A percentile compares a stretch with the other conserved stretches of the same genome.
phyloP scores from a whole-genome alignment of 2,113 vertebrate species.

The Carassius auratus region DNA sequence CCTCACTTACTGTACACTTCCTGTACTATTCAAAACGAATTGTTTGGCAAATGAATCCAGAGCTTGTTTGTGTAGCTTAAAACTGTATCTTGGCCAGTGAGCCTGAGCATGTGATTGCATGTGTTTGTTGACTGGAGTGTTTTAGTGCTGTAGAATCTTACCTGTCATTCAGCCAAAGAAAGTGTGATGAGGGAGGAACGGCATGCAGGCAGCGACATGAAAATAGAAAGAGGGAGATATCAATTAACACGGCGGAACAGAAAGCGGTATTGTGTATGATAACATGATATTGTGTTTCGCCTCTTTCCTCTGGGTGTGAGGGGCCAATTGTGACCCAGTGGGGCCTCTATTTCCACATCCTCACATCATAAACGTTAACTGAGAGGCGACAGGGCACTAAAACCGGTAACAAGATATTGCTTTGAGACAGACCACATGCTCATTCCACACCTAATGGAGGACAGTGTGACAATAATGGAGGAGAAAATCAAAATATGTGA shows the following conservation, averaged over 20 bases:
- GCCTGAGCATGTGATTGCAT: not conserved
- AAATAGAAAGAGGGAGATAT: slow-evolving; percentile 43
- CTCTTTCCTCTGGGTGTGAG: slow-evolving; percentile 30
- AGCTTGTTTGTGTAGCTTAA: slow-evolving; percentile 3
- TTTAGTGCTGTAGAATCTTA: slow-evolving; percentile 36
- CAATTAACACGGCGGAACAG: slow-evolving; percentile 28
- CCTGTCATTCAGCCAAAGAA: slow-evolving; percentile 48
- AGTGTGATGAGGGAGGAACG: slow-evolving; percentile 7
- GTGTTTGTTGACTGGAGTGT: slow-evolving; percentile 11
- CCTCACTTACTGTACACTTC: not conserved
- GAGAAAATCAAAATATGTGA: not conserved
- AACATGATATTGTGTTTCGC: slow-evolving; percentile 34
- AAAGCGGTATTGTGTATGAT: slow-evolving; percentile 22
- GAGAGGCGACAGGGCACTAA: too few species aligned
- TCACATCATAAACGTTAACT: too few species aligned
- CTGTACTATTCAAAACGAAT: too few species aligned
- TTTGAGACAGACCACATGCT: slow-evolving; percentile 15
- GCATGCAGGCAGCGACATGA: slow-evolving; percentile 48
- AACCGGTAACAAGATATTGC: not conserved
- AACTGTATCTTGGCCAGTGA: not conserved
- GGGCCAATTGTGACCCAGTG: slow-evolving; percentile 10
- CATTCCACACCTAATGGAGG: not conserved
- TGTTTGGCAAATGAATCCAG: not conserved
- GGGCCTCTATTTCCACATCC: too few species aligned
- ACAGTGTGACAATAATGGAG: not conserved